These are phyloP conservation scores for Malacoctenus gilli DNA, from an alignment of 2,797 vertebrate species.

Conservation along the genomic window DNA sequence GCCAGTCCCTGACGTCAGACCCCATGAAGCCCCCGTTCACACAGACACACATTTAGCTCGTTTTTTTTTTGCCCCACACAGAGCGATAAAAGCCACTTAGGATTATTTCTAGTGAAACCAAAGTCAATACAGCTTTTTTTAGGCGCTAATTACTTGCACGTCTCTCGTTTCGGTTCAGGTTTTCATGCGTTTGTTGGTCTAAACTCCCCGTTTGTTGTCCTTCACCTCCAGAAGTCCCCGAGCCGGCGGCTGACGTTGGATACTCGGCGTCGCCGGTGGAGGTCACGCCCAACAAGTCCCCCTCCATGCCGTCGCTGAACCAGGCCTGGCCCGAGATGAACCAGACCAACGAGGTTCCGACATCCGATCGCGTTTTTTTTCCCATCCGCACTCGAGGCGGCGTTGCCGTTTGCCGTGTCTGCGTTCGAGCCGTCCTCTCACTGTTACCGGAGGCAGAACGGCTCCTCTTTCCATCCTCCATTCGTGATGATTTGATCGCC, in stretches of 20 bases:
- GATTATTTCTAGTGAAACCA: too few species aligned
- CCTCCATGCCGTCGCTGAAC: conserved; percentile 98
- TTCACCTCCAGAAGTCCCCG: conserved; percentile 82
- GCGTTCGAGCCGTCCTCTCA: conserved; percentile 35
- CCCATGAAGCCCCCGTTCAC: conserved; percentile 25
- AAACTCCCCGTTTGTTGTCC: neutral
- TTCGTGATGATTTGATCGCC: conserved; percentile 39
- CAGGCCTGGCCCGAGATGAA: conserved; percentile 99
- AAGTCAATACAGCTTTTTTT: neutral
- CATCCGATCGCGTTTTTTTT: too few species aligned
- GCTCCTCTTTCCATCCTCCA: conserved; percentile 19
- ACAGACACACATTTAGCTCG: too few species aligned
- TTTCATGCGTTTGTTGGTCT: neutral
- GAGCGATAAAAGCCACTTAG: too few species aligned
- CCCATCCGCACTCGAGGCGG: too few species aligned
- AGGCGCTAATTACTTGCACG: neutral
- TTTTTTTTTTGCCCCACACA: too few species aligned
- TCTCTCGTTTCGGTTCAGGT: neutral
- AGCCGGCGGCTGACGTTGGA: conserved; percentile 88
- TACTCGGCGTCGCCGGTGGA: conserved; percentile 94
- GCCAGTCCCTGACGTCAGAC: conserved; percentile 4
- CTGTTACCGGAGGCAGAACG: conserved; percentile 10
- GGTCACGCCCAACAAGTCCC: conserved; percentile 96
- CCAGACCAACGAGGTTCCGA: conserved; percentile 95
- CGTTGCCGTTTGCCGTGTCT: conserved; percentile 41